Conservation (phyloP, 2,797 vertebrate species). For the Siniperca scherzeri region DNA sequence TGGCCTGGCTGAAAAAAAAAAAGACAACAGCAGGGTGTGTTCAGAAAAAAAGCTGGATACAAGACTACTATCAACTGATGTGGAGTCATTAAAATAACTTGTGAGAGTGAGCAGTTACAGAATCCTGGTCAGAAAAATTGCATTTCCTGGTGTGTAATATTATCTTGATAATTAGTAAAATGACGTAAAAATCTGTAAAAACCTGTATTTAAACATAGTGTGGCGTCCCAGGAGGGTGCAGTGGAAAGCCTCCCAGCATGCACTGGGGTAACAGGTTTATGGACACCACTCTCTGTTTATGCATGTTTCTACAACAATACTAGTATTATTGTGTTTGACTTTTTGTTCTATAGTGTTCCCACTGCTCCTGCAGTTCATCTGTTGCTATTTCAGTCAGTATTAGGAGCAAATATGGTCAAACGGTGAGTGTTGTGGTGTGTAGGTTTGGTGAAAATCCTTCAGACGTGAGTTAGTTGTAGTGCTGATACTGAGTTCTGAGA, state of each 20-base stretch:
- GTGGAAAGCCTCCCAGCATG: slow-evolving; percentile 20
- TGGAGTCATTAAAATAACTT: not conserved
- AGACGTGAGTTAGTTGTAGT: not conserved
- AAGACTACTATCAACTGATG: not conserved
- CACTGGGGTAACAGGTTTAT: slow-evolving; percentile 5
- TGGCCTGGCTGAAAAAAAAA: slow-evolving; percentile 90
- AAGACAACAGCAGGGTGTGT: slow-evolving; percentile 6
- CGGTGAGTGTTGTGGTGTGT: not conserved
- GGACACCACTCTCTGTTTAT: not conserved
- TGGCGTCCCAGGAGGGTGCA: too few relatives aligned
- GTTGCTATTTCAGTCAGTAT: not conserved
- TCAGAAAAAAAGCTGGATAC: slow-evolving; percentile 19
- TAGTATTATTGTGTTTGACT: not conserved
- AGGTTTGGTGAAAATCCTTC: not conserved
- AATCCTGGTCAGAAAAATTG: not conserved
- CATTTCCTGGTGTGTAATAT: not conserved
- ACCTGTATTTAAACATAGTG: not conserved
- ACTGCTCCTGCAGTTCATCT: not conserved
- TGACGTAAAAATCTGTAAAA: not conserved
- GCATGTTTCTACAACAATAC: not conserved
- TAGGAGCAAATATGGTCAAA: not conserved
- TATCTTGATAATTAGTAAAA: not conserved
- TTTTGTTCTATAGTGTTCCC: not conserved
- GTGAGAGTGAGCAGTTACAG: not conserved
- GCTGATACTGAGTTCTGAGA: not conserved